Percentiles rank a stretch among this genome's conserved stretches.
These are phyloP conservation scores for Drosophila anomalipes DNA, from an alignment of 2,888 invertebrate genomes.

Conservation along the genomic window DNA sequence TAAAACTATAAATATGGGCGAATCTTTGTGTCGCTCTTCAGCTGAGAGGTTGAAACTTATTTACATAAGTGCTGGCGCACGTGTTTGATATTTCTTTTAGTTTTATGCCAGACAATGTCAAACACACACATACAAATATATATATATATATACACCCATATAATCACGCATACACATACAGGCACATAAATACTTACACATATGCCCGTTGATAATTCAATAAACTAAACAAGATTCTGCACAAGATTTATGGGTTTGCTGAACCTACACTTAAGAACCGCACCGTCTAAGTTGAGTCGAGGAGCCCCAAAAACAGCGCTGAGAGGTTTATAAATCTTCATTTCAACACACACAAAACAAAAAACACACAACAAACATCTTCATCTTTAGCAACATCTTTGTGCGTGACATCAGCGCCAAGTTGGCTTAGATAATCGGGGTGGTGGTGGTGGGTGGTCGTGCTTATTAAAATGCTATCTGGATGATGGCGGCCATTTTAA, in stretches of 20 bases:
- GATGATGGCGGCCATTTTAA: conserved; percentile 40
- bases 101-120: conserved; percentile 67
- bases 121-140: conserved; percentile 9
- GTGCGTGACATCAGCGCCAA: conserved; percentile 46
- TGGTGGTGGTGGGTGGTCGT: conserved; percentile 6
- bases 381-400: conserved; percentile 23
- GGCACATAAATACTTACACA: conserved; percentile 15
- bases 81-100: conserved; percentile 77
- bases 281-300: not conserved
- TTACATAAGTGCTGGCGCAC: conserved; percentile 75
- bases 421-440: conserved; percentile 12
- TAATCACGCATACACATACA: conserved; percentile 6
- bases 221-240: conserved; percentile 79
- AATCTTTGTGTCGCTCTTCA: conserved; percentile 10
- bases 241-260: conserved; percentile 76
- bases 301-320: conserved; percentile 38
- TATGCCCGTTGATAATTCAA: conserved; percentile 73
- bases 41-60: conserved; percentile 45
- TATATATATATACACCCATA: not conserved
- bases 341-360: conserved; percentile 52
- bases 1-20: conserved; percentile 75
- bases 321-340: conserved; percentile 73
- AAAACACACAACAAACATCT: conserved; percentile 3
- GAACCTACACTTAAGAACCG: conserved; percentile 53
- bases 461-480: conserved; percentile 73